Conservation (phyloP, 2,888 invertebrate genomes). For the Stramonita haemastoma region DNA sequence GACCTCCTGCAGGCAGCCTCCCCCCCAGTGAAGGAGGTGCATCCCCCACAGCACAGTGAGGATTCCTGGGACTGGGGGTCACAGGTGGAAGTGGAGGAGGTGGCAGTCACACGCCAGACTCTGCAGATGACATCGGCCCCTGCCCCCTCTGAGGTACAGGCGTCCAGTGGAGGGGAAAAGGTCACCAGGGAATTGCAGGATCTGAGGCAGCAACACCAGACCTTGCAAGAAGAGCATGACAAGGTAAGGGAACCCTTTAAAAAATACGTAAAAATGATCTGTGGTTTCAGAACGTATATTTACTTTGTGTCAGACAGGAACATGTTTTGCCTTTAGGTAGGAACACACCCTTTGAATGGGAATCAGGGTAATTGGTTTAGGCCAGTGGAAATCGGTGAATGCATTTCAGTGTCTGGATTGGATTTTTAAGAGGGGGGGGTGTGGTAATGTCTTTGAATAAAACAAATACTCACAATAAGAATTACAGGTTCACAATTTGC, state of each 20-base stretch:
- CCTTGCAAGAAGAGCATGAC: slow-evolving; percentile 47
- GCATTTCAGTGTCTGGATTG: too few relatives aligned
- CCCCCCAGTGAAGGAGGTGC: neutral
- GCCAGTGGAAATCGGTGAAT: too few relatives aligned
- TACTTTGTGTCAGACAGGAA: too few relatives aligned
- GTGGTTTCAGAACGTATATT: too few relatives aligned
- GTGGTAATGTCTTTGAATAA: too few relatives aligned
- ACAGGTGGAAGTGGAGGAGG: slow-evolving; percentile 37
- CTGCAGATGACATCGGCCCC: slow-evolving; percentile 37
- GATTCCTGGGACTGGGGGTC: slow-evolving; percentile 40
- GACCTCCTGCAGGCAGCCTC: slow-evolving; percentile 25
- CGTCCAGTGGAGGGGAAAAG: neutral
- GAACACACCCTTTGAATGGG: too few relatives aligned
- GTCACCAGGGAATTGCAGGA: slow-evolving; percentile 17
- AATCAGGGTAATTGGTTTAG: too few relatives aligned
- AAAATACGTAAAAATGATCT: too few relatives aligned
- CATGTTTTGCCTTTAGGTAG: too few relatives aligned
- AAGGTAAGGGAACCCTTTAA: slow-evolving; percentile 34
- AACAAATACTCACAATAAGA: too few relatives aligned
- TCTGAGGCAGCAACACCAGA: slow-evolving; percentile 25
- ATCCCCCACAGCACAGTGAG: neutral
- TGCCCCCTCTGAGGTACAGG: neutral
- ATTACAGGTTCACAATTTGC: too few relatives aligned
- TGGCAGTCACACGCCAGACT: slow-evolving; percentile 20
- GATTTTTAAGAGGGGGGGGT: too few relatives aligned